Evolutionary conservation across 2,113 vertebrate genomes (phyloP).

Genomic region (Phrynosoma blainvillii): DNA sequence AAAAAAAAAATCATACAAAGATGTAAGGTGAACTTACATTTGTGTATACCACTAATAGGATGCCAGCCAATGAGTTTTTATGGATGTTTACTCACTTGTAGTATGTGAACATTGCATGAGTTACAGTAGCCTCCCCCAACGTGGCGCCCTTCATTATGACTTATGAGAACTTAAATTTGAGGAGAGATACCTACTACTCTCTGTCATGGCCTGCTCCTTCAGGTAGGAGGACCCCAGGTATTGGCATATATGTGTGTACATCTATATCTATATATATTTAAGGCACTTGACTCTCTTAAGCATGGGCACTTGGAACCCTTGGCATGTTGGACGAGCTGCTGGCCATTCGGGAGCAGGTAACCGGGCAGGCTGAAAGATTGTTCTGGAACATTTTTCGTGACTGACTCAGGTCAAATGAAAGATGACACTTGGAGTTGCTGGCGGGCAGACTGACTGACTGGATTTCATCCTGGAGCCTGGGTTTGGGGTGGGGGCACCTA

Average conservation of each 20-base stretch:
- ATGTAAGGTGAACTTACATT: no score
- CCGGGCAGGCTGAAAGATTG: background rate
- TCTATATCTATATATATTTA: background rate
- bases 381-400: slow-evolving; percentile 25
- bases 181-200: slow-evolving; percentile 37
- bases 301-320: slow-evolving; percentile 42
- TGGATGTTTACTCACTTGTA: no score
- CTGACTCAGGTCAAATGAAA: background rate
- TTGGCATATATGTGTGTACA: slow-evolving; percentile 14
- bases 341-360: slow-evolving; percentile 58
- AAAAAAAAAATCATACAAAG: no score
- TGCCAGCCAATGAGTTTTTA: no score
- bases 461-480: background rate
- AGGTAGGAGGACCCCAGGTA: slow-evolving; percentile 51
- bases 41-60: no score
- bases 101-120: no score
- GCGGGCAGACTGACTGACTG: background rate
- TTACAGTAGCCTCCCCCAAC: no score
- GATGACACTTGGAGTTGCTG: background rate
- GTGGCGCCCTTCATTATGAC: no score
- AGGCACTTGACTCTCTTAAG: slow-evolving; percentile 27
- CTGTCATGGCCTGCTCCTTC: slow-evolving; percentile 59
- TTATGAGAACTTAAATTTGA: background rate
- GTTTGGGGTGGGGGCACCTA: no score
- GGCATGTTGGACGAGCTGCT: slow-evolving; percentile 8